These are phyloP conservation scores for Lepidochrysops patricia DNA, from an alignment of 2,888 invertebrate species.

Conservation along the genomic window DNA sequence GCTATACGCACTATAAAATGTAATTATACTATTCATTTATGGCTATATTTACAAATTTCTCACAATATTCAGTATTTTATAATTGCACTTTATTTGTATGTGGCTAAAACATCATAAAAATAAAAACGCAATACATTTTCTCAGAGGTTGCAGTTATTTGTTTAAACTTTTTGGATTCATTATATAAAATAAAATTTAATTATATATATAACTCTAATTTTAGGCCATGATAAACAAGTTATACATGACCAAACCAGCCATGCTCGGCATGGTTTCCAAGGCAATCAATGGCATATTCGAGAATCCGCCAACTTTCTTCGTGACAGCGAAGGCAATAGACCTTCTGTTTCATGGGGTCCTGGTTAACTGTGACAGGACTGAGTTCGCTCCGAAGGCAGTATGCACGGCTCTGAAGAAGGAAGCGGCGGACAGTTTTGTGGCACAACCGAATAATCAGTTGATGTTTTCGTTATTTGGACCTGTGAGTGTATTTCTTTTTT, in stretches of 20 bases:
- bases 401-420: conserved; percentile 81
- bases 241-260: conserved; percentile 77
- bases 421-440: conserved; percentile 69
- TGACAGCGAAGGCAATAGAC: conserved; percentile 79
- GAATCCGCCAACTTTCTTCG: conserved; percentile 75
- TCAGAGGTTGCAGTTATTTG: background rate
- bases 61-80: conserved; percentile 69
- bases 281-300: conserved; percentile 82
- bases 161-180: conserved; percentile 1
- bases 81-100: conserved; percentile 73
- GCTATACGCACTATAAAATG: conserved; percentile 43
- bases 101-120: conserved; percentile 47
- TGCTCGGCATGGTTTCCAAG: conserved; percentile 79
- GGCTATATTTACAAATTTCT: conserved; percentile 63
- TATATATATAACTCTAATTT: conserved; percentile 22
- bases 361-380: conserved; percentile 82
- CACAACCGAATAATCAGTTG: conserved; percentile 77
- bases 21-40: conserved; percentile 52
- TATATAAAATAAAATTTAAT: background rate
- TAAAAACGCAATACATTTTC: conserved; percentile 46
- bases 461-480: conserved; percentile 82
- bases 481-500: conserved; percentile 69
- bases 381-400: conserved; percentile 84
- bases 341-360: conserved; percentile 82
- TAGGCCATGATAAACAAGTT: conserved; percentile 76